Evolutionary conservation across 1,140 invertebrate species (phyloP).

Genomic region (Ceratina calcarata): DNA sequence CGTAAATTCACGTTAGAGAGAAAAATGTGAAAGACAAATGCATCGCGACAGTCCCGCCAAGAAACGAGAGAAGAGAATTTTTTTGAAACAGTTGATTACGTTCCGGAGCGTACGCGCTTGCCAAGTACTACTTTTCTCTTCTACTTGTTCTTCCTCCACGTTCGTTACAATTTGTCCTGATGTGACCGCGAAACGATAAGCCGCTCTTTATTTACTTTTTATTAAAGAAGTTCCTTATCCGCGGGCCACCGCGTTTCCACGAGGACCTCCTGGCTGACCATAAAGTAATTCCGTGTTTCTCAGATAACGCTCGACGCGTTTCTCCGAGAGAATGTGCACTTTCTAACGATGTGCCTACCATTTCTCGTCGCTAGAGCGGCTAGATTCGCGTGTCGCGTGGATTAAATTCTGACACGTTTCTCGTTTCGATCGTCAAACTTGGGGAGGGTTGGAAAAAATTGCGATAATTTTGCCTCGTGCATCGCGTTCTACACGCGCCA

Average conservation of each 20-base stretch:
- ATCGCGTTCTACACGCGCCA: neutral
- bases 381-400: conserved; percentile 32
- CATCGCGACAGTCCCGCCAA: neutral
- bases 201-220: conserved; percentile 10
- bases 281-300: conserved; percentile 26
- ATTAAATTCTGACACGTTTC: conserved; percentile 35
- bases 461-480: neutral
- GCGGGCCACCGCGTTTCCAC: neutral
- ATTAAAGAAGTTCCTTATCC: conserved; percentile 29
- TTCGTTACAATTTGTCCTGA: conserved; percentile 11
- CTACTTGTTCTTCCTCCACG: neutral
- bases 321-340: neutral
- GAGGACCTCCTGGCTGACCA: neutral
- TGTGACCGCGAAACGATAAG: conserved; percentile 3
- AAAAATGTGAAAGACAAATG: no score
- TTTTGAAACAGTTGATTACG: conserved; percentile 6
- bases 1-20: neutral
- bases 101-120: neutral
- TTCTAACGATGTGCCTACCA: neutral
- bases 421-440: conserved; percentile 4
- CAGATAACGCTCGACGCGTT: conserved; percentile 22
- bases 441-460: neutral
- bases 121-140: neutral
- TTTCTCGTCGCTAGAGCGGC: conserved; percentile 8
- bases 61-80: neutral